Conservation (phyloP, 2,797 vertebrate species). For the Sarcoramphus papa region DNA sequence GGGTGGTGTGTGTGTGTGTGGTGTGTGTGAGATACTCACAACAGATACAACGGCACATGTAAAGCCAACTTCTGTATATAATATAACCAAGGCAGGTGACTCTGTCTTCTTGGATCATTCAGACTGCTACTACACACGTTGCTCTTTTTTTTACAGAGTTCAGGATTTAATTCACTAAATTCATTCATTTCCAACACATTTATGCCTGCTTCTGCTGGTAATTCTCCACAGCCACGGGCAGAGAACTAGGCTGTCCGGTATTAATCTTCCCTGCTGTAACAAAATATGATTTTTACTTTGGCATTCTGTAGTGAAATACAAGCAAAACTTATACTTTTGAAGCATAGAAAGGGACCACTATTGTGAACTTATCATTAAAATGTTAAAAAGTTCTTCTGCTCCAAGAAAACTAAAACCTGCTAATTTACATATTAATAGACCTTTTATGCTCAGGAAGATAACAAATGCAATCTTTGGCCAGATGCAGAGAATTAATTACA, state of each 20-base stretch:
- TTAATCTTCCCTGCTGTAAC: not conserved
- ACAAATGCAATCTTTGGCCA: constrained; percentile 1
- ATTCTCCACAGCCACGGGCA: not conserved
- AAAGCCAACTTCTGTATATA: not conserved
- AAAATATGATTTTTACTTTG: not conserved
- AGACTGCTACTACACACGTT: not conserved
- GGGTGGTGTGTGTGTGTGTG: accelerated
- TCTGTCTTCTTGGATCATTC: not conserved
- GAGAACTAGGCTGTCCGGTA: not conserved
- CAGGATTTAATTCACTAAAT: not conserved
- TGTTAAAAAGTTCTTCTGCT: not conserved
- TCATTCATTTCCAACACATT: not conserved
- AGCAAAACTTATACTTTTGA: not conserved
- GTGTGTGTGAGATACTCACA: not conserved
- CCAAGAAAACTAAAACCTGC: not conserved
- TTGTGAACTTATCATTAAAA: not conserved
- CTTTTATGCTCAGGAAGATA: not conserved
- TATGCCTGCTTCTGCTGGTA: not conserved
- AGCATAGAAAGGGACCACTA: not conserved
- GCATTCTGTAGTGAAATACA: not conserved
- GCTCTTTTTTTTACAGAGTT: not conserved
- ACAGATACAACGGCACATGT: not conserved
- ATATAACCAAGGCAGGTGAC: not conserved
- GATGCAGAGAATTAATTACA: constrained; percentile 49
- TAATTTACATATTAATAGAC: constrained; percentile 35